Evolutionary conservation across 1,140 invertebrate species (phyloP), one percentile per base, ranked within the genome.

Genomic region (Whitmania pigra): DNA sequence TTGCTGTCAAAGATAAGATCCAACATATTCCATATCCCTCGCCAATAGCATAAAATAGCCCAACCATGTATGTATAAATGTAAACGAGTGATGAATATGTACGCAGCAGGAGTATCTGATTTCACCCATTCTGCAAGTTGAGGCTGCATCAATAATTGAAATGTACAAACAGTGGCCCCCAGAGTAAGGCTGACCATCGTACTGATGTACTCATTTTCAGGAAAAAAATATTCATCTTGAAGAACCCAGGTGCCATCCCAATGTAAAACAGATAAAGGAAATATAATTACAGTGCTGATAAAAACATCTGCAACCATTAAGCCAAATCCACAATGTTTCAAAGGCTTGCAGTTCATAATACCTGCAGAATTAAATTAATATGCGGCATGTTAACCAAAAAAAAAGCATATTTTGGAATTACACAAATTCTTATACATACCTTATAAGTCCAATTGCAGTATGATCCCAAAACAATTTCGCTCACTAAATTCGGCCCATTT

Each of bases 231-330:
- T 25, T 74, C 29, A 29, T 72, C 71, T 53, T 71, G 71, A 20
- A 74, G 67, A 17, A 69, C 63, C 70, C 72, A 74, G 11, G 72
- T 73, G 13, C 74, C 68, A 27, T 57, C 27, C 70, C 72, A 74
- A 43, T 71, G 57, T 13, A 71, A 36, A 31, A 74, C 72, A 13
- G 68, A 53, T 27, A 73, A 22, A 2, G 70, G 71, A 40, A 74
- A 71, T 68, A 71, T 74, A n/a, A 74, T 31, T 27, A 66, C 31
- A 22, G 73, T n/a, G 66, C 72, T 74, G 15, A 73, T 53, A 25
- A 57, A 54, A n/a, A 63, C 67, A 53, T 73, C 70, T 18, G 68
- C 72, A 13, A 71, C 27, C 31, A 68, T 67, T 13, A 71, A n/a
- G 49, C 36, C 18, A 25, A 63, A 63, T 13, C 57, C 29, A 31